Evolutionary conservation across 92 coral and sea anemone species (phyloP).

Genomic region (Plumapathes pennacea): DNA sequence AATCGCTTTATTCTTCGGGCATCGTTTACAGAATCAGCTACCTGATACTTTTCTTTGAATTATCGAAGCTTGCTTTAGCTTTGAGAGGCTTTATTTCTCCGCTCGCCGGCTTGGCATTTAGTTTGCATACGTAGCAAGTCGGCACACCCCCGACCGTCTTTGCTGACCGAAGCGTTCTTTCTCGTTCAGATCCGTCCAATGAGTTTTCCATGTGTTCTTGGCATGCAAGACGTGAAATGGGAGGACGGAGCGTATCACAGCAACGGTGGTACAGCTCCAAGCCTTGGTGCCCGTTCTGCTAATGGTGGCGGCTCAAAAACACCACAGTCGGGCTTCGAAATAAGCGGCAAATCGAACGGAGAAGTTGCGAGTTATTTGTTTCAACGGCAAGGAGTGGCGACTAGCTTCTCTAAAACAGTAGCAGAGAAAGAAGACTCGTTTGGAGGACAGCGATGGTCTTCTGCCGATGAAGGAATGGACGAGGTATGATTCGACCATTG

Average conservation of each 20-base stretch:
- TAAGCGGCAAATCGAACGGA: constrained; percentile 94
- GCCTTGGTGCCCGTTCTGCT: constrained; percentile 75
- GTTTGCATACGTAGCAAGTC: constrained; percentile 85
- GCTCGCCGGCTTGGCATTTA: too few relatives aligned
- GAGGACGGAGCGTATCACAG: constrained; percentile 95
- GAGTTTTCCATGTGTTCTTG: constrained; percentile 99
- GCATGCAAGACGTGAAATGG: constrained; percentile 99
- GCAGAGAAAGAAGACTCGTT: constrained; percentile 90
- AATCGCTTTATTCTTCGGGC: background rate
- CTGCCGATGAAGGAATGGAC: constrained; percentile 85
- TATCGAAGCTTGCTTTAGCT: too few relatives aligned
- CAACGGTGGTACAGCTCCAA: constrained; percentile 86
- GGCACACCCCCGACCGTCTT: constrained; percentile 96
- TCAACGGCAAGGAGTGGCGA: constrained; percentile 99
- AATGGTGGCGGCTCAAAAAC: constrained; percentile 75
- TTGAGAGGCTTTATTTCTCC: background rate
- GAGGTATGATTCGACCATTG: too few relatives aligned
- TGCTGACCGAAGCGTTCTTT: constrained; percentile 55
- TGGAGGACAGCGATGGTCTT: constrained; percentile 94
- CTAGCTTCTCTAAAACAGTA: constrained; percentile 97
- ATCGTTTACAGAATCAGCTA: background rate
- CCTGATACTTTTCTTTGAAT: too few relatives aligned
- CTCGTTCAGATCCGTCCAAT: constrained; percentile 96
- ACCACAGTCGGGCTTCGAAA: constrained; percentile 82
- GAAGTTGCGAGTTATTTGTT: constrained; percentile 99